These are phyloP conservation scores for Drosophila virilis DNA, from an alignment of 1,140 invertebrate genomes.

Conservation along the genomic window DNA sequence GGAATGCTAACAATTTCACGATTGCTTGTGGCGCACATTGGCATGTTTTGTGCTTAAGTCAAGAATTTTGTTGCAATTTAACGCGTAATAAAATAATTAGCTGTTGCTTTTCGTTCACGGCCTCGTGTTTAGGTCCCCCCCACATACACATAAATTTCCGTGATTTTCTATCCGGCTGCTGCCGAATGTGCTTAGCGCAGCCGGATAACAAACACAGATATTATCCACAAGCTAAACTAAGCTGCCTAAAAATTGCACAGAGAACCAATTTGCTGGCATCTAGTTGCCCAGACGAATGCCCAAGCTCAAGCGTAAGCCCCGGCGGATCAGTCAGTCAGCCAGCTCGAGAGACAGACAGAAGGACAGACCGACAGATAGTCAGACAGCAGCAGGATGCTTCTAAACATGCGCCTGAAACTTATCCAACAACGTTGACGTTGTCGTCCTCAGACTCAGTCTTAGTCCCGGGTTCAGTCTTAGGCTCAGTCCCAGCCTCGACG, in stretches of 20 bases:
- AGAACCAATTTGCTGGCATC: conserved; percentile 29
- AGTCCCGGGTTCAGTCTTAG: conserved; percentile 10
- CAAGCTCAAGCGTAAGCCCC: conserved; percentile 28
- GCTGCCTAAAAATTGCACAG: conserved; percentile 23
- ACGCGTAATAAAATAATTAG: conserved; percentile 82
- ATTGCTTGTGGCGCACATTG: conserved; percentile 78
- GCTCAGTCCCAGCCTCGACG: conserved; percentile 4
- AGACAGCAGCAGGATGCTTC: conserved; percentile 48
- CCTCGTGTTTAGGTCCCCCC: background rate
- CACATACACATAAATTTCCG: background rate
- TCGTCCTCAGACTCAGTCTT: conserved; percentile 43
- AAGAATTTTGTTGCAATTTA: conserved; percentile 81
- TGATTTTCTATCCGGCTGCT: background rate
- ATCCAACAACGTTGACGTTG: conserved; percentile 78
- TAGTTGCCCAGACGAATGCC: conserved; percentile 43
- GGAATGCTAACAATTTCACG: conserved; percentile 80
- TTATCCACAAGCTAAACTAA: conserved; percentile 4
- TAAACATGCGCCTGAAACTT: conserved; percentile 72
- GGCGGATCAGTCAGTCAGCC: conserved; percentile 44
- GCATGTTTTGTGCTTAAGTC: conserved; percentile 71
- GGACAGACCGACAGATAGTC: conserved; percentile 10
- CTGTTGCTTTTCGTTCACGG: conserved; percentile 40
- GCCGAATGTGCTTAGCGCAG: background rate
- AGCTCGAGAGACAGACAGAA: conserved; percentile 1
- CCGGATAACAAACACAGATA: background rate